phyloP scores from a whole-genome alignment of 1,140 invertebrate genomes.

The Hestina assimilis region DNA sequence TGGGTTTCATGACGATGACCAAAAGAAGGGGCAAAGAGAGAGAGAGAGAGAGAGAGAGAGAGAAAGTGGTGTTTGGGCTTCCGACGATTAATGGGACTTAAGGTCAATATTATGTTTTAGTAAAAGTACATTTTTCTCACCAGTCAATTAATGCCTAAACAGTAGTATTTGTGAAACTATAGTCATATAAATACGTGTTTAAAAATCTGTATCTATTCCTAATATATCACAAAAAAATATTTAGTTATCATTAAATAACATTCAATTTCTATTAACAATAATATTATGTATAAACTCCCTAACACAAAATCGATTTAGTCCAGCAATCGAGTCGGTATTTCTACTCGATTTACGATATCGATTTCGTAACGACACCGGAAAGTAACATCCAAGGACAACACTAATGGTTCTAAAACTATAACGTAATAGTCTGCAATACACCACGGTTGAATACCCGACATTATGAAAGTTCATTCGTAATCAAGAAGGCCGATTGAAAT shows the following conservation, averaged over 20 bases:
- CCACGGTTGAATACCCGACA: slow-evolving; percentile 29
- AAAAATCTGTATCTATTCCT: too few relatives aligned
- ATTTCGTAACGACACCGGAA: slow-evolving; percentile 36
- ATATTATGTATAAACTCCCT: slow-evolving; percentile 11
- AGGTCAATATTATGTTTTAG: too few relatives aligned
- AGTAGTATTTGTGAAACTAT: too few relatives aligned
- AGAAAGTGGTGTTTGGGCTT: too few relatives aligned
- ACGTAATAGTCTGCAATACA: slow-evolving; percentile 32
- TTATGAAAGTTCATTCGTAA: slow-evolving; percentile 32
- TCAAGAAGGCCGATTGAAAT: slow-evolving; percentile 23
- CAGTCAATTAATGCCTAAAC: too few relatives aligned
- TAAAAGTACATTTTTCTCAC: too few relatives aligned
- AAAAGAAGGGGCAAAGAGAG: too few relatives aligned
- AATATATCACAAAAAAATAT: not conserved
- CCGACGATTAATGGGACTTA: too few relatives aligned
- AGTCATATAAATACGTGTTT: too few relatives aligned
- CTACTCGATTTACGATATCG: slow-evolving; percentile 36
- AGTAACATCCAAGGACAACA: slow-evolving; percentile 37
- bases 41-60: too few relatives aligned
- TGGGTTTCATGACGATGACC: too few relatives aligned
- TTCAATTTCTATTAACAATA: not conserved
- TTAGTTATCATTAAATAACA: not conserved
- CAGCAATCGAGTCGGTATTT: slow-evolving; percentile 18
- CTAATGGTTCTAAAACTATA: slow-evolving; percentile 38
- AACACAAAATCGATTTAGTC: slow-evolving; percentile 15